Evolutionary conservation across 2,888 invertebrate genomes (phyloP), one percentile per base, ranked within the genome.

Genomic region (Aspidiotus destructor): DNA sequence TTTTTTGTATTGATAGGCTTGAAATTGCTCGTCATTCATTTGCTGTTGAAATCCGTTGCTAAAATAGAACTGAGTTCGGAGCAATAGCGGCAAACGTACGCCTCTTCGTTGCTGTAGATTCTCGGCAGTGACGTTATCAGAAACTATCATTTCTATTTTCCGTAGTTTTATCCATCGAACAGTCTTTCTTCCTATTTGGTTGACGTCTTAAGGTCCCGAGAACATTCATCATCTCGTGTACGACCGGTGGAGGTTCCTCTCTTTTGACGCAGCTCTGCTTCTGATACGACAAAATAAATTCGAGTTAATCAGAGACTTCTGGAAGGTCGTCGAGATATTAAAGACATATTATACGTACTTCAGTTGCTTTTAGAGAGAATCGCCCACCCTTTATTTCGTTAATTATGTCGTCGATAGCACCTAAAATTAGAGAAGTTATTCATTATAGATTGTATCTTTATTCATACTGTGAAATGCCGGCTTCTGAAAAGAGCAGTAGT

Each of bases 351-450:
- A 8, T 57, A 74, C 77, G 77, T 74, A 80, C 85, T 62, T 86
- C 85, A 0, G 84, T 83, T 5, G 85, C 81, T 74, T 84, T 84
- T 40, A 88, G 78, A 0, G 86, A 86, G 77, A 87, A 87, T 73
- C 85, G 83, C 48, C 87, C 87, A 16, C 86, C 85, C 76, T 87
- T 88, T 62, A 88, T 87, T 75, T 87, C 86, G 76, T 86, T 87
- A 13, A 88, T 87, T 72, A 88, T 86, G 16, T 87, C 86, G 75
- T 87, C 86, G 73, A 87, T 87, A 1, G 85, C 86, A 64, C 73
- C 75, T 75, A 70, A n/a, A 73, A 69, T 63, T 44, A 52, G 70
- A n/a, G 48, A 48, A 48, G 11, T 48, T 44, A 48, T 48, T 48
- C 6, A n/a, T 48, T n/a, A 48, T 13, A 54, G 11, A 53, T 53